Percentiles rank a stretch among this genome's conserved stretches.
These are phyloP conservation scores for Crenuchus spilurus DNA, from an alignment of 2,797 vertebrate genomes.

Conservation along the genomic window DNA sequence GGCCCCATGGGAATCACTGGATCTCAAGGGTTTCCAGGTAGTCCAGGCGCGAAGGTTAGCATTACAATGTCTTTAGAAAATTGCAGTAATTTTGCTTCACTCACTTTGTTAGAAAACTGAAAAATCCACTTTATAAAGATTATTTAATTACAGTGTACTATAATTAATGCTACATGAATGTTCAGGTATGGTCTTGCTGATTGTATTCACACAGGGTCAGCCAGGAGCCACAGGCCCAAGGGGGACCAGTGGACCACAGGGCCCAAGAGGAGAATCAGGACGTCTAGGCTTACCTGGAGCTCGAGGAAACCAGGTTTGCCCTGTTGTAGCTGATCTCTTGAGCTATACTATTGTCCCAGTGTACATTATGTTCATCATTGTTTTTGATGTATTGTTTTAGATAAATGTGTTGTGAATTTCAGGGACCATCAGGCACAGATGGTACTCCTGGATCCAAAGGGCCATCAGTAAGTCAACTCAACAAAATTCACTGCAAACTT, in stretches of 20 bases:
- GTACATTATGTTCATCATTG: background rate
- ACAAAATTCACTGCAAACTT: too few species aligned
- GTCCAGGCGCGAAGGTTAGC: slow-evolving; percentile 89
- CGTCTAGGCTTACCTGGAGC: slow-evolving; percentile 81
- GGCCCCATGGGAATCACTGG: slow-evolving; percentile 89
- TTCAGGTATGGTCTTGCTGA: background rate
- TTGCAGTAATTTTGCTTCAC: background rate
- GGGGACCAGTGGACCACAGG: slow-evolving; percentile 89
- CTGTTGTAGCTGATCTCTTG: background rate
- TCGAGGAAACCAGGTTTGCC: slow-evolving; percentile 82
- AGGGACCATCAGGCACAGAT: slow-evolving; percentile 87
- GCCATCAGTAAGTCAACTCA: slow-evolving; percentile 84
- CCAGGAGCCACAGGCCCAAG: slow-evolving; percentile 90
- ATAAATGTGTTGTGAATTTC: slow-evolving; percentile 40
- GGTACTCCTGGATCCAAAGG: slow-evolving; percentile 87
- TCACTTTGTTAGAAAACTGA: too few species aligned
- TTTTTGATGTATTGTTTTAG: background rate
- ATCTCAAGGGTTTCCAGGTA: slow-evolving; percentile 88
- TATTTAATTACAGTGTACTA: too few species aligned
- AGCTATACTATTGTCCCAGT: background rate
- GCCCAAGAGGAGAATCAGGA: slow-evolving; percentile 88
- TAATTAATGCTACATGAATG: background rate
- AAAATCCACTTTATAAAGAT: too few species aligned
- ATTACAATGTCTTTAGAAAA: background rate
- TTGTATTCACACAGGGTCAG: slow-evolving; percentile 80